Evolutionary conservation across 2,888 invertebrate genomes (phyloP).

Genomic region (Zelleria hepariella): DNA sequence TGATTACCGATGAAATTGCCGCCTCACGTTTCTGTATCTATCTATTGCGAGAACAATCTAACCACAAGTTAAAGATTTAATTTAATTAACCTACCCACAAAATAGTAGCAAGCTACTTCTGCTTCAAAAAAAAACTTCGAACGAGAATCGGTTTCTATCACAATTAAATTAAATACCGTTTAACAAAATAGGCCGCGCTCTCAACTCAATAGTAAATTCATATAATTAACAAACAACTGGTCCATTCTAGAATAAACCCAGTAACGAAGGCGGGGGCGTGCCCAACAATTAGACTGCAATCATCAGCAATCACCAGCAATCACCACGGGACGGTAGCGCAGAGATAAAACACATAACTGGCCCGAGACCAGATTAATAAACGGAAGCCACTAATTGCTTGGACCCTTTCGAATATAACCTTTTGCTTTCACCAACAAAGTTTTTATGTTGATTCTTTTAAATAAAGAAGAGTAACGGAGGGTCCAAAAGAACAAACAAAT

Average conservation of each 20-base stretch:
- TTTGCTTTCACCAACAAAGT: neutral
- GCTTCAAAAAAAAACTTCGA: neutral
- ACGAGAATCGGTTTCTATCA: neutral
- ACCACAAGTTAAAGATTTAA: too few relatives aligned
- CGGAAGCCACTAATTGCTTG: constrained; percentile 40
- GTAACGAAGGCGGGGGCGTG: constrained; percentile 25
- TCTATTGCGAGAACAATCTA: too few relatives aligned
- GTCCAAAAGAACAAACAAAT: neutral
- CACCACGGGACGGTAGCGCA: constrained; percentile 28
- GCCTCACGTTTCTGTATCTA: too few relatives aligned
- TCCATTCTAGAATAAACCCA: neutral
- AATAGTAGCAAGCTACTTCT: too few relatives aligned
- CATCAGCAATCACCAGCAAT: constrained; percentile 18
- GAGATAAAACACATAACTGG: constrained; percentile 24
- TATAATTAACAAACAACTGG: neutral
- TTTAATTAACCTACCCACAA: neutral
- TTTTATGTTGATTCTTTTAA: too few relatives aligned
- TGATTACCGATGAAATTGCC: too few relatives aligned
- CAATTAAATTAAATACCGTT: neutral
- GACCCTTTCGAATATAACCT: constrained; percentile 13
- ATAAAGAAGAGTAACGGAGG: too few relatives aligned
- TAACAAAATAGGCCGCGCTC: neutral
- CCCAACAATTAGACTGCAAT: constrained; percentile 30
- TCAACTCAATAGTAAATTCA: neutral
- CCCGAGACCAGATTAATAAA: constrained; percentile 21